Percentiles rank a stretch among this genome's conserved stretches.
These are phyloP conservation scores for Helarctos malayanus DNA, from an alignment of 2,797 vertebrate genomes.

Conservation along the genomic window DNA sequence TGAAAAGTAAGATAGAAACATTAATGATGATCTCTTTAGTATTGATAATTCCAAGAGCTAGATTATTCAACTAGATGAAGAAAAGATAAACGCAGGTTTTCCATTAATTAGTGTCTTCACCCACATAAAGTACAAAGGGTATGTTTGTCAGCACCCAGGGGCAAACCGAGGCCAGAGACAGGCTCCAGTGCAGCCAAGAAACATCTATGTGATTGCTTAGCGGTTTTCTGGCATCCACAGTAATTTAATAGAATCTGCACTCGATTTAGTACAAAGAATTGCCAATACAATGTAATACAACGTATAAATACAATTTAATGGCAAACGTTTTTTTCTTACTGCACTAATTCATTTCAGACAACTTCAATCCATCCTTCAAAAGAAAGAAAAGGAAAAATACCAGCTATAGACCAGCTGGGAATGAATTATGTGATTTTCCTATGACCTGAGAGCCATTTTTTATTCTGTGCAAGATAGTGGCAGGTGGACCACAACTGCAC, in stretches of 20 bases:
- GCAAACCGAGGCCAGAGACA: neutral
- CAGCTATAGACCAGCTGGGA: neutral
- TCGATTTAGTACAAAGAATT: slow-evolving; percentile 24
- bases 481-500: neutral
- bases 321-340: neutral
- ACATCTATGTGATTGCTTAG: neutral
- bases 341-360: neutral
- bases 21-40: neutral
- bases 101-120: neutral
- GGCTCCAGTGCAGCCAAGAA: neutral
- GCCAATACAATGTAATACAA: neutral
- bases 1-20: neutral
- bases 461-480: neutral
- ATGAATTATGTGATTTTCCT: neutral
- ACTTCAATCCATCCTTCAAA: neutral
- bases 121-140: neutral
- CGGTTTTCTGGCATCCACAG: neutral
- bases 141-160: neutral
- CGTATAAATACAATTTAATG: neutral
- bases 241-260: neutral
- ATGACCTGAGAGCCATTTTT: neutral
- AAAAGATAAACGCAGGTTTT: neutral
- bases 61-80: neutral
- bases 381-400: neutral
- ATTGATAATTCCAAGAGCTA: neutral